These are phyloP conservation scores for Lichenostomus cassidix DNA, from an alignment of 2,113 vertebrate genomes.

Conservation along the genomic window DNA sequence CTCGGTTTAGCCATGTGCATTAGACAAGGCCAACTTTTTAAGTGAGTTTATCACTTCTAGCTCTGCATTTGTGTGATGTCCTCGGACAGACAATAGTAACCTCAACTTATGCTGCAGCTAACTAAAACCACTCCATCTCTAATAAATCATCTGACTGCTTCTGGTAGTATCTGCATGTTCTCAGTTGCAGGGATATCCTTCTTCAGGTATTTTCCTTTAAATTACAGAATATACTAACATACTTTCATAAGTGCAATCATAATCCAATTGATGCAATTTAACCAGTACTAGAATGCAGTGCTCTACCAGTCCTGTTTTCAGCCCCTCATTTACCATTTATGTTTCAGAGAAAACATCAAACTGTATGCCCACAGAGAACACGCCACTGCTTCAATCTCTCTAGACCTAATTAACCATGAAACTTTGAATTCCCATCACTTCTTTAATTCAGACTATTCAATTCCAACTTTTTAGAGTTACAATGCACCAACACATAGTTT, in stretches of 20 bases:
- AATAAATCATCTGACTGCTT: not conserved
- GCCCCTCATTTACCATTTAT: not conserved
- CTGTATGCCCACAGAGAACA: not conserved
- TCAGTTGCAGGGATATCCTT: not conserved
- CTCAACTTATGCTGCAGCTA: not conserved
- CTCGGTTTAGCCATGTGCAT: not conserved
- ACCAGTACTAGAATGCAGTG: not conserved
- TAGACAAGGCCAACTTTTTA: not conserved
- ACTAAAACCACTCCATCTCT: not conserved
- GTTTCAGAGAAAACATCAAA: not conserved
- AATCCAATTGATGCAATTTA: not conserved
- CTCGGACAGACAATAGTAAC: not conserved
- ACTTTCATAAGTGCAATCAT: not conserved
- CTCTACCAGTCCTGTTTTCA: not conserved
- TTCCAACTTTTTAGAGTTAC: not conserved
- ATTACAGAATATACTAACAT: not conserved
- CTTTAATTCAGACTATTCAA: not conserved
- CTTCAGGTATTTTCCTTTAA: not conserved
- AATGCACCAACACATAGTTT: not conserved
- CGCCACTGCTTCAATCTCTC: not conserved
- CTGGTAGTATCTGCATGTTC: not conserved
- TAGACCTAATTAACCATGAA: not conserved
- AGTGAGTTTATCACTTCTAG: not conserved
- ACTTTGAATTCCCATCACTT: not conserved
- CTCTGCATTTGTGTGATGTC: not conserved